Evolutionary conservation across 2,797 vertebrate genomes (phyloP).

Genomic region (Galago senegalensis): DNA sequence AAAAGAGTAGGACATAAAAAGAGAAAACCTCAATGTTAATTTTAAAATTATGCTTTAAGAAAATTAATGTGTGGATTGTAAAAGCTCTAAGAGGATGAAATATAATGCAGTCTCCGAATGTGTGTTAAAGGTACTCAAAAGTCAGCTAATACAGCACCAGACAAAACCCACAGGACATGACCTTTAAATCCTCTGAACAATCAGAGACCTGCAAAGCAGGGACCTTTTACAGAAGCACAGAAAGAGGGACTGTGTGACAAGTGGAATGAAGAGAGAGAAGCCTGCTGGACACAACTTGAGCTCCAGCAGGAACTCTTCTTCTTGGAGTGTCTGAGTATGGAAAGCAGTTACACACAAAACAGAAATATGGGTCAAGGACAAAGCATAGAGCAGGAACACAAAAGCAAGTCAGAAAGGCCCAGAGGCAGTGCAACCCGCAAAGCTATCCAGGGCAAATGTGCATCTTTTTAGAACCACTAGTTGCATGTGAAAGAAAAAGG

Average conservation of each 20-base stretch:
- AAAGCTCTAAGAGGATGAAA: not conserved
- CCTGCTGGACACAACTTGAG: not conserved
- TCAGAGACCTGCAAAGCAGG: not conserved
- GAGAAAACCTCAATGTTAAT: constrained; percentile 43
- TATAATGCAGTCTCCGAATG: not conserved
- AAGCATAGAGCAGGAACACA: not conserved
- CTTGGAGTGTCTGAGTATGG: fast-evolving
- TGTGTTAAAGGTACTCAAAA: constrained; percentile 12
- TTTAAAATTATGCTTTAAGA: constrained; percentile 9
- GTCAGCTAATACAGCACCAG: not conserved
- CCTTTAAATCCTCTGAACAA: not conserved
- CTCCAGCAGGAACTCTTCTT: not conserved
- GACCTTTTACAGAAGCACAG: not conserved
- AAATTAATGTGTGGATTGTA: not conserved
- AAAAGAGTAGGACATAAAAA: constrained; percentile 54
- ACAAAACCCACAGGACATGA: not conserved
- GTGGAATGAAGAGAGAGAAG: fast-evolving
- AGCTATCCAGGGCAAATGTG: not conserved
- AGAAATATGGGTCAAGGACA: not conserved
- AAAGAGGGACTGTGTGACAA: fast-evolving
- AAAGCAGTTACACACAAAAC: not conserved
- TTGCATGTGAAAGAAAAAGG: not conserved
- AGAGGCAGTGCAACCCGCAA: not conserved
- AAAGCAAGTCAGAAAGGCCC: not conserved
- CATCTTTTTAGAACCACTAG: not conserved